Conservation (phyloP, 1,140 invertebrate species). For the Drosophila santomea region DNA sequence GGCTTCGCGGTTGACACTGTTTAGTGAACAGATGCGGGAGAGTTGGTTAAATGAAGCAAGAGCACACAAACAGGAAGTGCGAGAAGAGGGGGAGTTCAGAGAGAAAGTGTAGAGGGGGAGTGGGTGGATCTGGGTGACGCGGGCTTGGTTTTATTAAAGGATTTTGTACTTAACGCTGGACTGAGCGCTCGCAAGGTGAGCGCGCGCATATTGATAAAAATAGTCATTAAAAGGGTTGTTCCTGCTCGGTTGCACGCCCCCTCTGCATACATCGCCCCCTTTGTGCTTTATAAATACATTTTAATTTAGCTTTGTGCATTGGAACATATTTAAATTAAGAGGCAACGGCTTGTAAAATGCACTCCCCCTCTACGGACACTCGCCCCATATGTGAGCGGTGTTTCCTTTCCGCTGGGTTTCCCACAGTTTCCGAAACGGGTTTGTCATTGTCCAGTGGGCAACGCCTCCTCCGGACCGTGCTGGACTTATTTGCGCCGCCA, state of each 20-base stretch:
- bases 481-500: conserved; percentile 70
- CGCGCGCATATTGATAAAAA: conserved; percentile 72
- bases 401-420: conserved; percentile 33
- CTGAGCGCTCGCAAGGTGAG: conserved; percentile 44
- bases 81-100: background rate
- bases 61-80: conserved; percentile 55
- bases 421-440: conserved; percentile 72
- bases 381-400: conserved; percentile 20
- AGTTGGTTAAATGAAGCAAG: conserved; percentile 75
- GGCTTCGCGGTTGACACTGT: conserved; percentile 62
- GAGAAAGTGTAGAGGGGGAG: background rate
- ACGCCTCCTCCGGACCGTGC: conserved; percentile 20
- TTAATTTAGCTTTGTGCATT: conserved; percentile 82
- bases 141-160: conserved; percentile 58
- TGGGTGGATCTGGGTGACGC: conserved; percentile 25
- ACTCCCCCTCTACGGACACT: conserved; percentile 20
- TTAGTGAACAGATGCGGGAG: conserved; percentile 41
- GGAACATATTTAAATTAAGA: conserved; percentile 82
- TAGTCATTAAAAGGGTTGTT: conserved; percentile 73
- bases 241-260: background rate
- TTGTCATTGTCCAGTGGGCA: conserved; percentile 70
- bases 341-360: conserved; percentile 78
- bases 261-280: background rate
- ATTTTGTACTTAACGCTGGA: conserved; percentile 51
- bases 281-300: conserved; percentile 72